Base-by-base conservation (phyloP, 2,888 invertebrate species). In the Pseudolycoriella hygida region DNA sequence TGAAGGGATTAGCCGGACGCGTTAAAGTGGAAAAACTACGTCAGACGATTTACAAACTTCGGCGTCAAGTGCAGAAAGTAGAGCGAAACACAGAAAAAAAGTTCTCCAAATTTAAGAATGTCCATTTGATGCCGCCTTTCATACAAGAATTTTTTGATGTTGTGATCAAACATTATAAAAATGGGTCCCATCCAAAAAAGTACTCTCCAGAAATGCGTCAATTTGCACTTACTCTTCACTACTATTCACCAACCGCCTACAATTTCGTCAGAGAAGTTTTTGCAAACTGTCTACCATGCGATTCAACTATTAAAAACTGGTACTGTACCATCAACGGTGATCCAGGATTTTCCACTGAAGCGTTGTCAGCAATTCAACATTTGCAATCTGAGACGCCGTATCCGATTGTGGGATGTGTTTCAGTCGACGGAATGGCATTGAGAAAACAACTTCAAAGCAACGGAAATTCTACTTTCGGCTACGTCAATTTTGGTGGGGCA, bases 241-340 rank as follows among this genome's bases (percentile, higher is more conserved):
- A 55, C 46, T 57, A 57, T 43, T 57, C 57, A 0, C 54, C 55
- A n/a, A 55, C 53, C 48, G 60, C 55, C 2, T 59, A 60, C 46
- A 45, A 52, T 12, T 61, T 56, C 50, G 56, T 60, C 2, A 44
- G 60, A 48, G 46, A 57, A 50, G 52, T 50, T 39, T 62, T 58
- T 50, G 47, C 55, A 12, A 53, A 53, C 5, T 48, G 48, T 44
- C 47, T 59, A 15, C 60, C 61, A 18, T 55, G 56, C 49, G 45
- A 49, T 5, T 50, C 50, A 15, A 59, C 56, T 2, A 52, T 61
- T 8, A 49, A 53, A 32, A 56, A 53, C 32, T 62, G 60, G 61
- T 59, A 56, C 42, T 40, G 49, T 25, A 49, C 48, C 10, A 48
- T 59, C 19, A 52, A 59, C 48, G 56, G 53, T 4, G 42, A 53